These are phyloP conservation scores for Drosophila santomea DNA, from an alignment of 1,140 invertebrate species.

Conservation along the genomic window DNA sequence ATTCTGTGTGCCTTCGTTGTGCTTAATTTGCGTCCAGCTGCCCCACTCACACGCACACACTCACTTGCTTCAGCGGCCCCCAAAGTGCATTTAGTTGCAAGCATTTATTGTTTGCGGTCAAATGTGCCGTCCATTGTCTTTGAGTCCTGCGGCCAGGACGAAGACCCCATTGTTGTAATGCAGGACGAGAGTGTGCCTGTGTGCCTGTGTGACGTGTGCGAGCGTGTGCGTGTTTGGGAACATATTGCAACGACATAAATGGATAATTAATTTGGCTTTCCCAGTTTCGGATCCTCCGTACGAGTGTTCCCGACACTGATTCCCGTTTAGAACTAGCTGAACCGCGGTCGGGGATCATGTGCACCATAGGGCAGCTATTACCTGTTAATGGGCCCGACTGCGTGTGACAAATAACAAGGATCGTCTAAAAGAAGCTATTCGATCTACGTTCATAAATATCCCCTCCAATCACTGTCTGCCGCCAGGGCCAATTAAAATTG, in stretches of 20 bases:
- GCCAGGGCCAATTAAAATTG: constrained; percentile 45
- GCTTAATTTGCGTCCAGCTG: constrained; percentile 74
- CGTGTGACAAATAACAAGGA: constrained; percentile 1
- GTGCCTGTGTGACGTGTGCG: neutral
- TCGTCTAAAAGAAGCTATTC: constrained; percentile 20
- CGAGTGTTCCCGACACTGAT: constrained; percentile 40
- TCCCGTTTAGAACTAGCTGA: constrained; percentile 49
- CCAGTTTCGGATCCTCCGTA: constrained; percentile 30
- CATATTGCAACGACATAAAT: constrained; percentile 82
- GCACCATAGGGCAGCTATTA: constrained; percentile 18
- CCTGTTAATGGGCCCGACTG: constrained; percentile 20
- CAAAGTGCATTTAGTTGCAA: constrained; percentile 82
- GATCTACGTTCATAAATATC: constrained; percentile 25
- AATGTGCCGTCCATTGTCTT: constrained; percentile 67
- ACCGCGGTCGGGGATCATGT: constrained; percentile 8
- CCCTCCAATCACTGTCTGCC: constrained; percentile 5
- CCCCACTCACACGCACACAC: constrained; percentile 34
- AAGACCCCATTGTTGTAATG: constrained; percentile 60
- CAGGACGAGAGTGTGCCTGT: constrained; percentile 10
- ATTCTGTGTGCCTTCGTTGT: constrained; percentile 72
- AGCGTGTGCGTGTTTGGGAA: constrained; percentile 32
- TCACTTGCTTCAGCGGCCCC: constrained; percentile 38
- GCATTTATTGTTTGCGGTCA: constrained; percentile 83
- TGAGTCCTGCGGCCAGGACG: constrained; percentile 49
- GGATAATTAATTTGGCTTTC: constrained; percentile 82